Evolutionary conservation across 2,113 vertebrate genomes (phyloP).

Genomic region (Cygnus atratus): DNA sequence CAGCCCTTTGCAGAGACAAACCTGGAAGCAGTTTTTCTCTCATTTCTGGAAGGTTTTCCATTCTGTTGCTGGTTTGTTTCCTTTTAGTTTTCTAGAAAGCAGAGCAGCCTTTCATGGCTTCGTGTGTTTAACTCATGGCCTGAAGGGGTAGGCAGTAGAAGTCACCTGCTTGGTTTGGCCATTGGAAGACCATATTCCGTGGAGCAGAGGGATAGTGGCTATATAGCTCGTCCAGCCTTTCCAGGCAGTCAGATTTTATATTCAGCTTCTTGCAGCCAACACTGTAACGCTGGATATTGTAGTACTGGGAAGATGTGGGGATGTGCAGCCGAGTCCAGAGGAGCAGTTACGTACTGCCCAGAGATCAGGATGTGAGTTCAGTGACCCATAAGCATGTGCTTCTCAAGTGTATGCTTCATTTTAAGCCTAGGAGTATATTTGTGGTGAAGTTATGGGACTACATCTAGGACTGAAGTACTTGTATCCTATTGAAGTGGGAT

Average conservation of each 20-base stretch:
- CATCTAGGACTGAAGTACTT: background rate
- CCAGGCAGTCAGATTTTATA: background rate
- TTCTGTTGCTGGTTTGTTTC: background rate
- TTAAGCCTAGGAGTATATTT: background rate
- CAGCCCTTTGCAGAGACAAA: background rate
- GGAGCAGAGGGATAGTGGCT: background rate
- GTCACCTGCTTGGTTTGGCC: background rate
- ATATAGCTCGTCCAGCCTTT: background rate
- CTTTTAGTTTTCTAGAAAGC: background rate
- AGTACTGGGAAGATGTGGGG: background rate
- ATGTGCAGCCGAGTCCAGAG: background rate
- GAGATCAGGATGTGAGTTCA: background rate
- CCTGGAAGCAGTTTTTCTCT: background rate
- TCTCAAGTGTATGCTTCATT: background rate
- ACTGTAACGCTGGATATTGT: background rate
- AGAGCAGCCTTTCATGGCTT: background rate
- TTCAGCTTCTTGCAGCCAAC: background rate
- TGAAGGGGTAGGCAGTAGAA: background rate
- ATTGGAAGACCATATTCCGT: background rate
- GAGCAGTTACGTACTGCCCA: background rate
- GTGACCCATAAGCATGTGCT: background rate
- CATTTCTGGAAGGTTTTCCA: background rate
- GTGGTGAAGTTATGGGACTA: background rate
- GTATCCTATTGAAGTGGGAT: background rate
- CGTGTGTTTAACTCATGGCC: background rate